Evolutionary conservation across 2,113 vertebrate species (phyloP).

Genomic region (Psilopsiagon aymara): DNA sequence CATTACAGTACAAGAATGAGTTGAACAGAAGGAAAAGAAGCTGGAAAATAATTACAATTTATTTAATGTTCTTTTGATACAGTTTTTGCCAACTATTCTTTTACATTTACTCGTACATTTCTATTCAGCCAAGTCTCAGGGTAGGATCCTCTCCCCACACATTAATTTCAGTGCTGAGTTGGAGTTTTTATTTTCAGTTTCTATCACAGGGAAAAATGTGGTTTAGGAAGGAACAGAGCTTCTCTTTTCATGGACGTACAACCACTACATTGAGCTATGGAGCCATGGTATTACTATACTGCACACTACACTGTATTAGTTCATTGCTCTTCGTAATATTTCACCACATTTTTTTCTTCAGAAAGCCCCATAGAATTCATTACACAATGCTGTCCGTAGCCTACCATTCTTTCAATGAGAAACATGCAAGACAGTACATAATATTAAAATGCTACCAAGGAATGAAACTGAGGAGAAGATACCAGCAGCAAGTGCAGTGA

Average conservation of each 20-base stretch:
- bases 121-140: not conserved
- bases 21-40: not conserved
- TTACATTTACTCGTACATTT: not conserved
- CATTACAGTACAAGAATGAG: not conserved
- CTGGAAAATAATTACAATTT: not conserved
- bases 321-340: not conserved
- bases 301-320: not conserved
- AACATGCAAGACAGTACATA: not conserved
- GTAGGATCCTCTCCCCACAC: rapidly evolving
- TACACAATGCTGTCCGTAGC: not conserved
- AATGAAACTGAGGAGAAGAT: not conserved
- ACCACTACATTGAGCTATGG: not conserved
- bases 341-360: not conserved
- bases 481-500: not conserved
- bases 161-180: not conserved
- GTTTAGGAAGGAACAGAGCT: not conserved
- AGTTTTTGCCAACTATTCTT: not conserved
- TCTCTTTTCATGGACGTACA: not conserved
- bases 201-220: not conserved
- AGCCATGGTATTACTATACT: rapidly evolving
- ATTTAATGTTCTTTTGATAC: not conserved
- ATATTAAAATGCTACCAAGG: not conserved
- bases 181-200: not conserved
- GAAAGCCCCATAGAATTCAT: not conserved
- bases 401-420: not conserved